Conservation (phyloP, 2,797 vertebrate species). For the Molothrus ater region DNA sequence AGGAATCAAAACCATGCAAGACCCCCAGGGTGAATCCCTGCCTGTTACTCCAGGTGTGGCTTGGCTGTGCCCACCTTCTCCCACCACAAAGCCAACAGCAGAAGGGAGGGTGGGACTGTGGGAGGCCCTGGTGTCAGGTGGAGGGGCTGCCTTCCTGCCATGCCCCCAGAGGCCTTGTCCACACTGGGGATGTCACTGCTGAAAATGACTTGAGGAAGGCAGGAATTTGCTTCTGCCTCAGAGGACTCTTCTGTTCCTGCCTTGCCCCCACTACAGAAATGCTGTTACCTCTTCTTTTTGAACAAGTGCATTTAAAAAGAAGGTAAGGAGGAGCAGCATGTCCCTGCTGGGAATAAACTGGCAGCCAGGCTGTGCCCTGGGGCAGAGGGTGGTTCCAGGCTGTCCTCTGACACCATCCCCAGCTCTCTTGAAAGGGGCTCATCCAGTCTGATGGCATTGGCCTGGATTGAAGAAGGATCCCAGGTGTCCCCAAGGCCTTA, state of each 20-base stretch:
- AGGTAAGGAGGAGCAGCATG: accelerated
- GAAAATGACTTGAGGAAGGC: background rate
- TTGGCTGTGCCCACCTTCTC: background rate
- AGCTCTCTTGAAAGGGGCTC: background rate
- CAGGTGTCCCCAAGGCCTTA: background rate
- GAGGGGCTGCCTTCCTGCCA: background rate
- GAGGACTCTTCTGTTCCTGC: background rate
- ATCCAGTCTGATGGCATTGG: background rate
- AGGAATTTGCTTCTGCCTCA: background rate
- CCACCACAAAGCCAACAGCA: background rate
- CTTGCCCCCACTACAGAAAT: background rate
- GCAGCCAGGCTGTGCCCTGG: background rate
- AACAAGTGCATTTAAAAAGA: background rate
- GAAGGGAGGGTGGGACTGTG: background rate
- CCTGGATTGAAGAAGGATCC: background rate
- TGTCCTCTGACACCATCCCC: background rate
- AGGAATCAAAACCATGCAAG: accelerated
- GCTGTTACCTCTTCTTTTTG: background rate
- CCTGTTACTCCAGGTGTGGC: background rate
- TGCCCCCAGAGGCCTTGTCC: accelerated
- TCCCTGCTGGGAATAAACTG: background rate
- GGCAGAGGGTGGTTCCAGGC: background rate
- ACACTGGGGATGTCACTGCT: background rate
- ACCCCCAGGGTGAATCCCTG: accelerated
- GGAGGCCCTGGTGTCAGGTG: background rate